Evolutionary conservation across 2,113 vertebrate species (phyloP), one percentile per base, ranked within the genome.

Genomic region (Muscicapa adusta): DNA sequence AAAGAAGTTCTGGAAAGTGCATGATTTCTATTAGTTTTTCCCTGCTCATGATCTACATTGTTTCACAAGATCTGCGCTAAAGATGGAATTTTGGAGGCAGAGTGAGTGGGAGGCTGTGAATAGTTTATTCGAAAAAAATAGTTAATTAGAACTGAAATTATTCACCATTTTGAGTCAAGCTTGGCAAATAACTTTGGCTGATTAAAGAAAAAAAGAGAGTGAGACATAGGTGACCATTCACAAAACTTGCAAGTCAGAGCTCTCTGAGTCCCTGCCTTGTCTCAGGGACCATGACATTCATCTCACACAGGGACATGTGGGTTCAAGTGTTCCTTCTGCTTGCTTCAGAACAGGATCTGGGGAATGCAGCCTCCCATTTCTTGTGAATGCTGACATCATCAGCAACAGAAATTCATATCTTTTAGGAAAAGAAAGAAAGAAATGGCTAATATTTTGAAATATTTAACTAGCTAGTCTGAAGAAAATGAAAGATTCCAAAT

Each of bases 31-130:
- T 88, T 33, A 83, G 71, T 70, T 80, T 90, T 51, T 87, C 31
- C 72, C 36, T 94, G 75, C 85, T 79, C 78, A 63, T 91, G 71
- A 72, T 76, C 78, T 50, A 70, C 79, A 91, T 96, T 95, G 94
- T 96, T 95, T 70, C 83, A 92, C 94, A 88, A 71, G 79, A 74
- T 93, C 58, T 80, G 79, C 0, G 43, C 94, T 96, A 96, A 96
- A 96, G 91, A 96, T 96, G 94, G 94, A 93, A 90, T 91, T 93
- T 96, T 92, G 95, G 92, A 95, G 96, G 95, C 96, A 94, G 96
- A 86, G 94, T 2, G 33, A 95, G 95, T 96, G 60, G 96, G 95
- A 96, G 85, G 94, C 72, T 93, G 79, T 93, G 94, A 95, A 90
- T 85, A 62, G 78, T 93, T 90, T 83, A 92, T 94, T 95, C 34